These are phyloP conservation scores for Prionace glauca DNA, from an alignment of 2,797 vertebrate species.

Conservation along the genomic window DNA sequence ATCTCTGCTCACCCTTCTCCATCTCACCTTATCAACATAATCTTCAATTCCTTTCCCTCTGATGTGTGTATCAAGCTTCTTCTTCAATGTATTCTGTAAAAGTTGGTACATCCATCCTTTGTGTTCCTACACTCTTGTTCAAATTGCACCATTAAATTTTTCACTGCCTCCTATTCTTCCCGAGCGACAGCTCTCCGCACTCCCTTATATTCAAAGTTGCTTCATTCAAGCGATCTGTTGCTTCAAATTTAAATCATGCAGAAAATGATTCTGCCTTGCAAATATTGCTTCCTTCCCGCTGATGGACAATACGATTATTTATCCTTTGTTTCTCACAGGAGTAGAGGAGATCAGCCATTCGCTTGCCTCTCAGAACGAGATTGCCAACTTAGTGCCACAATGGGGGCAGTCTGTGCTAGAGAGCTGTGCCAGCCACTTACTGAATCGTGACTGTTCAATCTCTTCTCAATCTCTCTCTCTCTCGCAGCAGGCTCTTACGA, in stretches of 20 bases:
- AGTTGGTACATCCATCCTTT: not conserved
- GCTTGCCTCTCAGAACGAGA: not conserved
- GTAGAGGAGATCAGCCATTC: not conserved
- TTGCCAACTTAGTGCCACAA: not conserved
- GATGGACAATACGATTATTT: not conserved
- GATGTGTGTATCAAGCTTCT: not conserved
- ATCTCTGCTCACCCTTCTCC: not conserved
- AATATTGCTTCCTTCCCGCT: not conserved
- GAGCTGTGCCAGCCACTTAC: not conserved
- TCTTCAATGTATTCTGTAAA: not conserved
- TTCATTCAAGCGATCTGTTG: not conserved
- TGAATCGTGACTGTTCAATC: not conserved
- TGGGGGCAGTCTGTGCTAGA: too few relatives aligned
- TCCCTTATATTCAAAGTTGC: not conserved
- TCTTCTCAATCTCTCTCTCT: too few relatives aligned
- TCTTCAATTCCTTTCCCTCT: not conserved
- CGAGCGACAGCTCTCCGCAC: not conserved
- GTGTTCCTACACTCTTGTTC: not conserved
- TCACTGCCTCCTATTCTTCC: not conserved
- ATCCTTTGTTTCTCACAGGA: not conserved
- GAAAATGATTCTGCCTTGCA: not conserved
- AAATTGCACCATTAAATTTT: not conserved
- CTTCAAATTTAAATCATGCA: not conserved
- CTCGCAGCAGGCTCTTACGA: too few relatives aligned
- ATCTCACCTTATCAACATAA: not conserved